Percentiles rank a stretch among this genome's conserved stretches.
These are phyloP conservation scores for Andrena cerasifolii DNA, from an alignment of 1,140 invertebrate species.

Conservation along the genomic window DNA sequence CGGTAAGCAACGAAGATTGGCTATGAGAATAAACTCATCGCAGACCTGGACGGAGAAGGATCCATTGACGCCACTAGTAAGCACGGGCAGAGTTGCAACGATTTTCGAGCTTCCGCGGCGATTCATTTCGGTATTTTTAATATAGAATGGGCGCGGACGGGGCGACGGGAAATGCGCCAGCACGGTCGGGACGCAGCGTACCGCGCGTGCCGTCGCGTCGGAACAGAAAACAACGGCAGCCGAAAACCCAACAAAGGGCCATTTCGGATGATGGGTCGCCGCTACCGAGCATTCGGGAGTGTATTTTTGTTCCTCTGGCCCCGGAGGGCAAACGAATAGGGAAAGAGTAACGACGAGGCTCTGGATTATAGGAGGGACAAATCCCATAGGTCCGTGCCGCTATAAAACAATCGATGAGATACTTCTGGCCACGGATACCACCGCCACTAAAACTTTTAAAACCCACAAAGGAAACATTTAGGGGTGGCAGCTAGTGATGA, in stretches of 20 bases:
- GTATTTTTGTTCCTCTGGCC: constrained; percentile 4
- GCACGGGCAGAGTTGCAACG: too few relatives aligned
- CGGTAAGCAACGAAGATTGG: not conserved
- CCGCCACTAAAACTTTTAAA: constrained; percentile 61
- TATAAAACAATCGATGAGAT: constrained; percentile 64
- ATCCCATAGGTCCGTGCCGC: constrained; percentile 25
- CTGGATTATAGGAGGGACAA: constrained; percentile 33
- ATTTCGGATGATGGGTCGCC: constrained; percentile 1
- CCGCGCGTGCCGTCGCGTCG: too few relatives aligned
- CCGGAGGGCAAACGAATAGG: not conserved
- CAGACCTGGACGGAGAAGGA: not conserved
- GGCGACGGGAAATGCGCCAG: not conserved
- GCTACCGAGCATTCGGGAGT: not conserved
- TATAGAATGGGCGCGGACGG: too few relatives aligned
- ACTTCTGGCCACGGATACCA: not conserved
- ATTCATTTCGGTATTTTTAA: too few relatives aligned
- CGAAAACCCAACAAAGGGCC: not conserved
- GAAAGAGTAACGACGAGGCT: constrained; percentile 7
- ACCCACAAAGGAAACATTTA: constrained; percentile 64
- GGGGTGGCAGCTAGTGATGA: constrained; percentile 32
- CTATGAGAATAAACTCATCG: not conserved
- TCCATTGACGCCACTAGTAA: too few relatives aligned
- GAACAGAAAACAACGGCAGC: not conserved
- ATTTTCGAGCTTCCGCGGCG: too few relatives aligned
- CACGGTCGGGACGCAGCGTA: too few relatives aligned